Percentiles rank a stretch among this genome's conserved stretches.
Evolutionary conservation across 2,888 invertebrate species (phyloP).

Genomic region (Synergus laeviventris): DNA sequence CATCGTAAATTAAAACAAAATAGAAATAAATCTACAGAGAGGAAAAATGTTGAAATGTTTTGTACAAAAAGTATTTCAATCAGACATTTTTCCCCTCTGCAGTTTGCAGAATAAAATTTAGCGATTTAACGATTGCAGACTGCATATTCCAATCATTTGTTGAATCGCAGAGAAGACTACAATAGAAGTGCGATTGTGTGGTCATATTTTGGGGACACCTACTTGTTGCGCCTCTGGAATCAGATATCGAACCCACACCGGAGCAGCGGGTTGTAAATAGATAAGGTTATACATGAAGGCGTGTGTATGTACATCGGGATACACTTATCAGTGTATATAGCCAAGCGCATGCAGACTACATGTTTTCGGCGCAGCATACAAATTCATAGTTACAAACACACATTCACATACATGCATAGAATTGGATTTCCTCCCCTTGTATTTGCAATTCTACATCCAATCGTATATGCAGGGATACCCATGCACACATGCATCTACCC

Average conservation of each 20-base stretch:
- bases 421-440: neutral
- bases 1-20: too few relatives aligned
- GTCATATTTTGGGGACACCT: slow-evolving; percentile 64
- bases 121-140: slow-evolving; percentile 36
- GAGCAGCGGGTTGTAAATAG: slow-evolving; percentile 43
- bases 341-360: neutral
- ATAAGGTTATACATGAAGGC: slow-evolving; percentile 10
- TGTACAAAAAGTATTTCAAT: too few relatives aligned
- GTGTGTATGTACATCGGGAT: neutral
- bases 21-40: too few relatives aligned
- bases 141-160: slow-evolving; percentile 56
- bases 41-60: too few relatives aligned
- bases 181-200: slow-evolving; percentile 45
- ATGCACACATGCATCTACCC: neutral
- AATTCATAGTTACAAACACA: neutral
- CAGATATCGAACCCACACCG: slow-evolving; percentile 41
- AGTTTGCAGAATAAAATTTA: too few relatives aligned
- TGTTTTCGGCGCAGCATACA: slow-evolving; percentile 9
- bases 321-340: neutral
- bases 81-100: too few relatives aligned
- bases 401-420: neutral
- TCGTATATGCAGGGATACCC: neutral
- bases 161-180: slow-evolving; percentile 53
- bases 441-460: neutral
- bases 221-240: slow-evolving; percentile 56